Evolutionary conservation across 2,888 invertebrate species (phyloP).

Genomic region (Cistogaster globosa): DNA sequence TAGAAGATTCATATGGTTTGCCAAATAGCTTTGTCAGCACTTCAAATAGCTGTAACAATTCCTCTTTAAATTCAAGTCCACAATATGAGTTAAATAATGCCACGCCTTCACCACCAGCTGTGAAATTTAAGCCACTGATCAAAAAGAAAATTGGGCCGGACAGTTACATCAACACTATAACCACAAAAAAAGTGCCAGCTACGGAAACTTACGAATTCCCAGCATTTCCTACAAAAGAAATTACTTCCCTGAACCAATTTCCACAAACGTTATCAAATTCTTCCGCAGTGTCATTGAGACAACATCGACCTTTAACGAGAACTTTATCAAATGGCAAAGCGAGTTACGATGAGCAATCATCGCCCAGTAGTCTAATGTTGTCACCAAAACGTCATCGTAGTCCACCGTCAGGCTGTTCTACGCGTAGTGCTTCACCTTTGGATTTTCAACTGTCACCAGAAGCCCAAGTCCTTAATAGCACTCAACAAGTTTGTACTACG

Average conservation of each 20-base stretch:
- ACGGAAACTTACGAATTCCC: conserved; percentile 81
- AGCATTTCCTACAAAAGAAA: conserved; percentile 77
- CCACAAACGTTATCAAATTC: conserved; percentile 65
- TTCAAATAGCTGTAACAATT: conserved; percentile 76
- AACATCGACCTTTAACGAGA: conserved; percentile 88
- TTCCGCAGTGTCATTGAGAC: conserved; percentile 75
- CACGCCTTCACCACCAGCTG: conserved; percentile 72
- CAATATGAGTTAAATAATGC: conserved; percentile 72
- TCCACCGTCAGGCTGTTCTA: conserved; percentile 82
- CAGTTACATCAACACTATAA: conserved; percentile 88
- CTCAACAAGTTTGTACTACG: conserved; percentile 40
- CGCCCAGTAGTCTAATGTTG: conserved; percentile 77
- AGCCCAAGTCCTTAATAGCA: conserved; percentile 38
- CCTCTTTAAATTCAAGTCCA: conserved; percentile 74
- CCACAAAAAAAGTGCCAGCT: conserved; percentile 82
- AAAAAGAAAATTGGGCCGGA: conserved; percentile 88
- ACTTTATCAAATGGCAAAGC: conserved; percentile 86
- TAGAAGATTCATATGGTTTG: conserved; percentile 47
- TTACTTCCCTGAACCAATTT: conserved; percentile 54
- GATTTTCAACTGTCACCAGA: conserved; percentile 78
- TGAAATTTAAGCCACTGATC: conserved; percentile 85
- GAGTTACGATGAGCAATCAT: conserved; percentile 73
- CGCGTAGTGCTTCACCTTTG: conserved; percentile 83
- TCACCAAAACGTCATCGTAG: conserved; percentile 80
- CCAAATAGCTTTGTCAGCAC: conserved; percentile 81